phyloP scores from a whole-genome alignment of 2,888 invertebrate genomes.

The Euplexia lucipara region DNA sequence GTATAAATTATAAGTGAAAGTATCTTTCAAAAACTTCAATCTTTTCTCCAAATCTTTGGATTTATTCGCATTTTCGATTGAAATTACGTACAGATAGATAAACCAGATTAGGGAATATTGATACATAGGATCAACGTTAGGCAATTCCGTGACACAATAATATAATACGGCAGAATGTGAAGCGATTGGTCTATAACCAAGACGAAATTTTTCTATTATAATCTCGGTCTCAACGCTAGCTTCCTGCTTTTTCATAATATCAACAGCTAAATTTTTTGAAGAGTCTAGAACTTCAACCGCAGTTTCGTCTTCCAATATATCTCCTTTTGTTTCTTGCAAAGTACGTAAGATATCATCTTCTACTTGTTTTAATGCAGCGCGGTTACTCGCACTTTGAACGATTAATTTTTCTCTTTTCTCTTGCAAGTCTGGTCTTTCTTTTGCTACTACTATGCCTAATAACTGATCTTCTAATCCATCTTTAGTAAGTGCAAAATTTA shows the following conservation, averaged over 20 bases:
- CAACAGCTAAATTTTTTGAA: slow-evolving; percentile 95
- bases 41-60: slow-evolving; percentile 93
- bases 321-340: slow-evolving; percentile 95
- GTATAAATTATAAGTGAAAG: slow-evolving; percentile 95
- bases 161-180: slow-evolving; percentile 95
- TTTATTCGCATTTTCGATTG: slow-evolving; percentile 94
- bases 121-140: slow-evolving; percentile 97
- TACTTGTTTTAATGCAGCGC: slow-evolving; percentile 95
- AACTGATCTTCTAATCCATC: slow-evolving; percentile 96
- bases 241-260: slow-evolving; percentile 96
- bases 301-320: slow-evolving; percentile 97
- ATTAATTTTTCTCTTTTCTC: slow-evolving; percentile 95
- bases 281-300: slow-evolving; percentile 97
- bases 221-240: slow-evolving; percentile 94
- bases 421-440: slow-evolving; percentile 96
- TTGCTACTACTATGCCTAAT: slow-evolving; percentile 95
- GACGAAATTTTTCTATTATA: slow-evolving; percentile 94
- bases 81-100: slow-evolving; percentile 94
- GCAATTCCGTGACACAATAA: slow-evolving; percentile 95
- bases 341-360: slow-evolving; percentile 97
- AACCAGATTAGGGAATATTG: slow-evolving; percentile 97
- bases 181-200: slow-evolving; percentile 94
- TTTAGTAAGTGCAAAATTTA: slow-evolving; percentile 96
- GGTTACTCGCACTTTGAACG: slow-evolving; percentile 95
- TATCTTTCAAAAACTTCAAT: slow-evolving; percentile 93